phyloP scores from a whole-genome alignment of 1,140 invertebrate genomes.

The Potamilus streckersoni region DNA sequence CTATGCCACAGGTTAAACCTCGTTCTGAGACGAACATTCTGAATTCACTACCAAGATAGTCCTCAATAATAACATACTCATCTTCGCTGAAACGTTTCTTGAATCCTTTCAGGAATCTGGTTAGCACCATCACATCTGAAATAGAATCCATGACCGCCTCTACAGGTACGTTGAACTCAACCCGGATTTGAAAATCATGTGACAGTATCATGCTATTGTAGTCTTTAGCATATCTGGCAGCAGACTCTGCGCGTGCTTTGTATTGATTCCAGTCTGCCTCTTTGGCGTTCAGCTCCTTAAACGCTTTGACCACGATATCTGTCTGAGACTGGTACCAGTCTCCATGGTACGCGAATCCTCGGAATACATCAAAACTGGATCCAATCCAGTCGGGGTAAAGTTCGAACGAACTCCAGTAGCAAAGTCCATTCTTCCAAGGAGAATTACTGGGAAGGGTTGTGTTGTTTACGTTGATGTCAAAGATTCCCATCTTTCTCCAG shows the following conservation, averaged over 20 bases:
- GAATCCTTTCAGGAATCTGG: constrained; percentile 19
- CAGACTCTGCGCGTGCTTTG: constrained; percentile 1
- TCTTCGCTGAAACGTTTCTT: constrained; percentile 20
- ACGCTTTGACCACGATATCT: constrained; percentile 20
- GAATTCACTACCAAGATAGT: constrained; percentile 21
- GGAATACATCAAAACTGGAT: constrained; percentile 1
- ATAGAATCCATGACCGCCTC: constrained; percentile 23
- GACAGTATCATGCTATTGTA: constrained; percentile 17
- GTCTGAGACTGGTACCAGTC: constrained; percentile 14
- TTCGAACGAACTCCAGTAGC: constrained; percentile 30
- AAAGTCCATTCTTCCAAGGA: constrained; percentile 15
- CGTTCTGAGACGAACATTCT: constrained; percentile 11
- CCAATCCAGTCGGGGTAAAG: constrained; percentile 28
- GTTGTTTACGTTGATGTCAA: constrained; percentile 20
- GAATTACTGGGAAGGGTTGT: constrained; percentile 6
- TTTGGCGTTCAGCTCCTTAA: constrained; percentile 1
- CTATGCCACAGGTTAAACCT: background rate
- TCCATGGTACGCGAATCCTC: constrained; percentile 18
- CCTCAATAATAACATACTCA: constrained; percentile 25
- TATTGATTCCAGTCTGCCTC: constrained; percentile 9
- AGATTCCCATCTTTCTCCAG: constrained; percentile 1
- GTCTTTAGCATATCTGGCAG: background rate
- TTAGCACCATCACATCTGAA: constrained; percentile 28
- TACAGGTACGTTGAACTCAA: constrained; percentile 10
- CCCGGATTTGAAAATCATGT: constrained; percentile 6